These are phyloP conservation scores for Thripadectes ignobilis DNA, from an alignment of 2,797 vertebrate genomes.

Conservation along the genomic window DNA sequence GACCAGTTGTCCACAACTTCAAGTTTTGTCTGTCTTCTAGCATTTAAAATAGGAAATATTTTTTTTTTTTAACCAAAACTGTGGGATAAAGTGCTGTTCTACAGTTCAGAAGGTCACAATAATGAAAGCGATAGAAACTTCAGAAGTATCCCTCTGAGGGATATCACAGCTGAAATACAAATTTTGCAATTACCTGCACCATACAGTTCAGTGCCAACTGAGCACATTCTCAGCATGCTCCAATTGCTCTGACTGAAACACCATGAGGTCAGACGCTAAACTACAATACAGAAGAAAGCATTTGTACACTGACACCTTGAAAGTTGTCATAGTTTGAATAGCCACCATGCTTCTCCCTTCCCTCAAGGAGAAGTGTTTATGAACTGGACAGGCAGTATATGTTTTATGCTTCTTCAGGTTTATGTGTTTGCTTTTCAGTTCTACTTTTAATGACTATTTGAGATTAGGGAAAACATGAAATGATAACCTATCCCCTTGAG, in stretches of 20 bases:
- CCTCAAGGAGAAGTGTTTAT: not conserved
- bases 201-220: not conserved
- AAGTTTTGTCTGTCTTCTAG: not conserved
- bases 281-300: not conserved
- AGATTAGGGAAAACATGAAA: not conserved
- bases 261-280: not conserved
- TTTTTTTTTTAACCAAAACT: not conserved
- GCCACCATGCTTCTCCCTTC: not conserved
- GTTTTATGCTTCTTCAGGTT: not conserved
- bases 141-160: not conserved
- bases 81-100: not conserved
- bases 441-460: not conserved
- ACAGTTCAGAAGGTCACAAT: not conserved
- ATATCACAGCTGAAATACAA: not conserved
- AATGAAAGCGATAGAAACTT: not conserved
- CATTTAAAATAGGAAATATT: not conserved
- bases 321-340: not conserved
- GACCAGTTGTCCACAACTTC: rapidly evolving
- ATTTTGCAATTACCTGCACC: not conserved
- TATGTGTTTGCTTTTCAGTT: not conserved
- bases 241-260: not conserved
- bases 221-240: not conserved
- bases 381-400: not conserved
- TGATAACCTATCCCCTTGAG: not conserved
- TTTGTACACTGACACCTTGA: not conserved